A percentile compares a stretch with the other conserved stretches of the same genome.
Evolutionary conservation across 2,113 vertebrate genomes (phyloP).

Genomic region (Anser brachyrhynchus): DNA sequence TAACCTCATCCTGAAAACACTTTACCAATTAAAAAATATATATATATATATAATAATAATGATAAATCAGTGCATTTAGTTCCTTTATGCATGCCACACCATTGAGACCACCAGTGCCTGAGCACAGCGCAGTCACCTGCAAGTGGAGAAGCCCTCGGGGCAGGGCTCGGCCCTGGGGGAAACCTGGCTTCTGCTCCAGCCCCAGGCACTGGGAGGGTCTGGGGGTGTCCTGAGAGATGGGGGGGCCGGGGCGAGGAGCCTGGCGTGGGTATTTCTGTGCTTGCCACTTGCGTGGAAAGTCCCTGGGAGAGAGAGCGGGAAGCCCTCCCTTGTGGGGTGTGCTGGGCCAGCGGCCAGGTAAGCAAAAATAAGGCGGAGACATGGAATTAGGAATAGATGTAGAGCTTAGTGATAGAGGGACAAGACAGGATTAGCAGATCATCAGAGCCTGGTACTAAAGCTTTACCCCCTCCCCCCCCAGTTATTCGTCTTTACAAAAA

Average conservation of each 20-base stretch:
- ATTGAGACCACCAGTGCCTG: no score
- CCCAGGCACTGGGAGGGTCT: neutral
- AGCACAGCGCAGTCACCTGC: no score
- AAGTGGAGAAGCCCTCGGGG: no score
- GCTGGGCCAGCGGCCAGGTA: neutral
- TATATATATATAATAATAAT: neutral
- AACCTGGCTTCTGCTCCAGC: neutral
- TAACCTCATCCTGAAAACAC: neutral
- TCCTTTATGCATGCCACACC: accelerated
- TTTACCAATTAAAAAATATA: neutral
- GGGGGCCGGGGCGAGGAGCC: neutral
- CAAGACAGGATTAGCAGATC: neutral
- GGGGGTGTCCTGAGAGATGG: accelerated
- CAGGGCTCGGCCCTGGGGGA: neutral
- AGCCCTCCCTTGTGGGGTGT: neutral
- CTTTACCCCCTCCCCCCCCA: no score
- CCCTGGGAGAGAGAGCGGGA: neutral
- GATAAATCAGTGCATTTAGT: neutral
- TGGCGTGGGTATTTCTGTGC: accelerated
- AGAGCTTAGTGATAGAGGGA: neutral
- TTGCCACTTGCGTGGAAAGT: neutral
- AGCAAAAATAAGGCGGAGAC: neutral
- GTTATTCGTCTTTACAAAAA: neutral
- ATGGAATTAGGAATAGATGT: neutral
- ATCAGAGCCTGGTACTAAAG: neutral